A percentile compares a stretch with the other conserved stretches of the same genome.
Evolutionary conservation across 2,888 invertebrate genomes (phyloP).

Genomic region (Conops quadrifasciatus): DNA sequence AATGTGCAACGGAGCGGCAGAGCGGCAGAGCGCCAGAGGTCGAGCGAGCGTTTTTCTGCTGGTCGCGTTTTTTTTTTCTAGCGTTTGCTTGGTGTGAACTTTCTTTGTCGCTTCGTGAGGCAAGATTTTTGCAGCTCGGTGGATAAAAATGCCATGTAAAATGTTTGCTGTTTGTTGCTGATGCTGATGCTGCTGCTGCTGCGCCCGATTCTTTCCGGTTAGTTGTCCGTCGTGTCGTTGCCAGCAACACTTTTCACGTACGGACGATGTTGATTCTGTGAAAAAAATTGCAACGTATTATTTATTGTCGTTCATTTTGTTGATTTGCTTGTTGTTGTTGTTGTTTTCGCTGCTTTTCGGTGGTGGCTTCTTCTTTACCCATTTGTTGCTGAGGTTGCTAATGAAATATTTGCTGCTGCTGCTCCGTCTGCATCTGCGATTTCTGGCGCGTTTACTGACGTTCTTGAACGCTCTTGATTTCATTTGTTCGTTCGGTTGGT

Average conservation of each 20-base stretch:
- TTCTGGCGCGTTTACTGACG: too few species aligned
- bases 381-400: too few species aligned
- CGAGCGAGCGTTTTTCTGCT: background rate
- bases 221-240: background rate
- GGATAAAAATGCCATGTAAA: too few species aligned
- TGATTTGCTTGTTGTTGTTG: background rate
- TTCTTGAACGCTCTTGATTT: too few species aligned
- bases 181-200: background rate
- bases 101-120: slow-evolving; percentile 1
- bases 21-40: background rate
- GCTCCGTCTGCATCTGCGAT: too few species aligned
- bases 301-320: background rate
- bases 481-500: too few species aligned
- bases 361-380: too few species aligned
- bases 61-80: background rate
- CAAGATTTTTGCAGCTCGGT: too few species aligned
- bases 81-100: too few species aligned
- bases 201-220: background rate
- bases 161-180: too few species aligned
- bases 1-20: slow-evolving; percentile 2
- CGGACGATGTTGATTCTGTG: slow-evolving; percentile 8
- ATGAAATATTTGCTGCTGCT: too few species aligned
- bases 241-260: background rate
- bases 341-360: background rate
- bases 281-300: slow-evolving; percentile 24